Evolutionary conservation across 2,113 vertebrate genomes (phyloP), one percentile per base, ranked within the genome.

Genomic region (human (Homo sapiens)): DNA sequence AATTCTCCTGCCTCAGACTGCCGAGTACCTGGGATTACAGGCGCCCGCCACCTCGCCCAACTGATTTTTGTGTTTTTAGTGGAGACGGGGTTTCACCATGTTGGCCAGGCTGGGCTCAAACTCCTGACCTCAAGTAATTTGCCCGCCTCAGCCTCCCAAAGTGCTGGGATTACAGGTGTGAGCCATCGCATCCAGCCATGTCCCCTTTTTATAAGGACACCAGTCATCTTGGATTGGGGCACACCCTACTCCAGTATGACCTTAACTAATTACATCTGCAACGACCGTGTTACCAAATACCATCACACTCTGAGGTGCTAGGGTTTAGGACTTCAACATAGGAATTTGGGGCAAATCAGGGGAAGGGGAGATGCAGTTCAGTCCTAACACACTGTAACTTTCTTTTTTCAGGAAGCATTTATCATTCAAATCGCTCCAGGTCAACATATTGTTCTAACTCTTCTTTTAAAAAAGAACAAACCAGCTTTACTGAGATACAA

Each of bases 211-310:
- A 38, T 45, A 75, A 80, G 52, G 64, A 11, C 18, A 6, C n/a
- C 18, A 20, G 23, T 11, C 66, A 17, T 5, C 0, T 0, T 3
- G 27, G 27, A 72, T 61, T 3, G 43, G 32, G 45, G 23, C 1
- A 83, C 48, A 23, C 10, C 5, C 40, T 50, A 27, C 22, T 14
- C 45, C 66, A 48, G 1, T 0, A 0, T 35, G 55, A 45, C 55
- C 35, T 40, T 35, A 25, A 48, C 61, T 17, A 52, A 35, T 45
- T 32, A 8, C 25, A 64, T 45, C 73, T 12, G n/a, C 64, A 61
- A 0, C 66, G 10, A 84, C 25, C 66, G 45, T 30, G 10, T 30
- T 35, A 48, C 48, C 64, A 66, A 22, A 20, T 32, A 27, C 20
- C 16, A 5, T 6, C 68, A 40, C 17, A 6, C 6, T 48, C 80